Base-by-base conservation (phyloP, 2,113 vertebrate species). In the Archilochus colubris region DNA sequence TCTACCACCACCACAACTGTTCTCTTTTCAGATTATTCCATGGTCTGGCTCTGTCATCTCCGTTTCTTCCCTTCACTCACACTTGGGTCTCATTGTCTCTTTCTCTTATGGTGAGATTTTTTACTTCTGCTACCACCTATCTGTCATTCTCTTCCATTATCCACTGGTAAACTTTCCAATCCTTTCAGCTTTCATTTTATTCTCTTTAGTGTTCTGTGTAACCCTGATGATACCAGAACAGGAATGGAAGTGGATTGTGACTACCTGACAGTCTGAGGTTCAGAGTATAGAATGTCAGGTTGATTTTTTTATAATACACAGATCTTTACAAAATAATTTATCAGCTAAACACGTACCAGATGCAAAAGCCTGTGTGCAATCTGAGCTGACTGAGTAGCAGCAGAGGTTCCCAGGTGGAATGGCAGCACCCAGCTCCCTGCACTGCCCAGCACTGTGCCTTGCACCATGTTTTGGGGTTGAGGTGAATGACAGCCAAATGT, bases 41-140 rank as follows among this genome's bases (percentile, higher is more conserved):
- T 10, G 33, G 18, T 75, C 57, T 44, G 2, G n/a, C 28, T 83
- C 89, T 69, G 46, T 50, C 55, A 25, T 38, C 48, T 86, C 48
- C 33, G 46, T 78, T 81, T 81, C 55, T 83, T 62, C 23, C 66
- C 31, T 68, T 62, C 3, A 3, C 7, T 48, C 51, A 19, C 9
- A 3, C 48, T 75, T 54, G 51, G 24, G 12, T 57, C 44, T 86
- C 28, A 17, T 31, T 69, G 7, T 33, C 50, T 44, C 66, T 28
- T 73, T 88, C 40, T 80, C 74, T 55, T 82, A 38, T 74, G 33
- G 14, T 63, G 59, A 28, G 25, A 44, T 80, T 91, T 92, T 93
- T 91, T 82, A 70, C 31, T 68, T 88, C 81, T 80, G 38, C 48
- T 59, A 87, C 84, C 78, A 33, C 43, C 58, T 93, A 21, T 18